Evolutionary conservation across 2,888 invertebrate species (phyloP).

Genomic region (Eilema griseolum): DNA sequence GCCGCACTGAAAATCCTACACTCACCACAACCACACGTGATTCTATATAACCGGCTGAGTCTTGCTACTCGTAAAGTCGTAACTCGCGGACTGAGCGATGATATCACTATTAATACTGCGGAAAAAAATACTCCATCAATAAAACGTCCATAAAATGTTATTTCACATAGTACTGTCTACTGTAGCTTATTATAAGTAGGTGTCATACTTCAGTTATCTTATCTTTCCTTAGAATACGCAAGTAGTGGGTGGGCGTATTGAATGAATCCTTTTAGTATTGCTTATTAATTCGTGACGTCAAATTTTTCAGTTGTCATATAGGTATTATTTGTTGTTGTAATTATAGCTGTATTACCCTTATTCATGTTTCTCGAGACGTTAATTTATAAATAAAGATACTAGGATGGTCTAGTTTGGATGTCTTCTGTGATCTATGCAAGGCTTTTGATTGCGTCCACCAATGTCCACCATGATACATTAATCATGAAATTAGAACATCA

Average conservation of each 20-base stretch:
- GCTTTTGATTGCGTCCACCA: too few species aligned
- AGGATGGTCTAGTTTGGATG: too few species aligned
- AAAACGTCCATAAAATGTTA: slow-evolving; percentile 10
- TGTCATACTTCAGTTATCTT: neutral
- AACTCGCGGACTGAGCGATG: slow-evolving; percentile 20
- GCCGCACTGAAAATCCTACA: slow-evolving; percentile 9
- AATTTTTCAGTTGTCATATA: neutral
- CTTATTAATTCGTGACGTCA: neutral
- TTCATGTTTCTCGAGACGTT: too few species aligned
- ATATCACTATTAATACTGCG: slow-evolving; percentile 30
- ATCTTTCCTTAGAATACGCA: neutral
- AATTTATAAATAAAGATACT: too few species aligned
- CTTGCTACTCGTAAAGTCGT: neutral
- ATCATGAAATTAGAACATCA: too few species aligned
- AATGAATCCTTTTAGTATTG: neutral
- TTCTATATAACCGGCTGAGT: slow-evolving; percentile 13
- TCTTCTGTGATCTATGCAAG: too few species aligned
- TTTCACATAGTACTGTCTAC: neutral
- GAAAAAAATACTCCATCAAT: slow-evolving; percentile 26
- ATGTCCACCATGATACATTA: too few species aligned
- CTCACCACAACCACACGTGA: slow-evolving; percentile 19
- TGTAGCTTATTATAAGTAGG: neutral
- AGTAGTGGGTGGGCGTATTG: neutral
- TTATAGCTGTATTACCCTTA: too few species aligned
- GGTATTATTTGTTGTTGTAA: too few species aligned